phyloP scores from a whole-genome alignment of 1,140 invertebrate genomes.

The Drosophila kikkawai region DNA sequence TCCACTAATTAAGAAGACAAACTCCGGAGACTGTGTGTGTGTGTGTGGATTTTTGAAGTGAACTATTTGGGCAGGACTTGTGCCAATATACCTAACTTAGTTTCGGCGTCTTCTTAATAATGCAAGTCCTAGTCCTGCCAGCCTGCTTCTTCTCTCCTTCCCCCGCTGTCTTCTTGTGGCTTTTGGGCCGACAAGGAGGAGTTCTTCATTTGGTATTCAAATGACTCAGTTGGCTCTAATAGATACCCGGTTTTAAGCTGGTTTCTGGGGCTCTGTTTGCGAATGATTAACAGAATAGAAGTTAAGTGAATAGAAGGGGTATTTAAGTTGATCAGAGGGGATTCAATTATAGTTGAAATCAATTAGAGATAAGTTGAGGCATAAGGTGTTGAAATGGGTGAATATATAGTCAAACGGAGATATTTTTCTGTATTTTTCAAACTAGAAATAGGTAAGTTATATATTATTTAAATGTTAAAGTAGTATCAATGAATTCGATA shows the following conservation, averaged over 20 bases:
- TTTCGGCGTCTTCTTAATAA: conserved; percentile 44
- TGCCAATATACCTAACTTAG: conserved; percentile 50
- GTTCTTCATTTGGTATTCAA: conserved; percentile 46
- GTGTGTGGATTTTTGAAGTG: conserved; percentile 47
- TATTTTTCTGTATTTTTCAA: background rate
- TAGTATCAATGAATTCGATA: background rate
- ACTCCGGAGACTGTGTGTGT: conserved; percentile 39
- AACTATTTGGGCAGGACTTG: conserved; percentile 52
- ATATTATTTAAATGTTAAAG: too few species aligned
- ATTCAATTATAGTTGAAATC: conserved; percentile 10
- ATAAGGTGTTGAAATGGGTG: background rate
- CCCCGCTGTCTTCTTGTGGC: conserved; percentile 10
- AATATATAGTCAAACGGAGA: background rate
- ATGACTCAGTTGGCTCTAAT: conserved; percentile 35
- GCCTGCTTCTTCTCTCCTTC: background rate
- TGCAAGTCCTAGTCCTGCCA: conserved; percentile 15
- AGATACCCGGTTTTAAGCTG: conserved; percentile 21
- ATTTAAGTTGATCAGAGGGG: conserved; percentile 2
- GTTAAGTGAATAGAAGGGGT: conserved; percentile 28
- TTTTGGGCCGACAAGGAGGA: conserved; percentile 7
- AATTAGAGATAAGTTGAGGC: background rate
- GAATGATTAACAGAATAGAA: conserved; percentile 31
- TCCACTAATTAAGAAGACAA: conserved; percentile 82
- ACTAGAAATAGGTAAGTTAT: too few species aligned
- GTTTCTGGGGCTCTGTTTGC: conserved; percentile 32